phyloP scores from a whole-genome alignment of 1,140 invertebrate genomes.

The Drosophila pseudoobscura region DNA sequence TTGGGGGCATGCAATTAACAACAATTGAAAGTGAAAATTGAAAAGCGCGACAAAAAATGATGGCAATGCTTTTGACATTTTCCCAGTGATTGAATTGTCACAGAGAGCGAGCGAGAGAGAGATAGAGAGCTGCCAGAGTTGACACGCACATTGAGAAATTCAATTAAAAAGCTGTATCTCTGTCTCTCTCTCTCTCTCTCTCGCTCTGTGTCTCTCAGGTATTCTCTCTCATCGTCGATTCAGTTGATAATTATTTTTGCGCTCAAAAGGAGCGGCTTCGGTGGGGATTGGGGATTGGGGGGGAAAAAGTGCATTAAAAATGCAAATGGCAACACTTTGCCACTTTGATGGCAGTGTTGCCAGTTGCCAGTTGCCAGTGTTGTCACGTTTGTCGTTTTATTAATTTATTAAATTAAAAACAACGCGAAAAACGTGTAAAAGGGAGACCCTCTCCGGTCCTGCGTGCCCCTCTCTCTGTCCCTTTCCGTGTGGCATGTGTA shows the following conservation, averaged over 20 bases:
- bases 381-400: conserved; percentile 80
- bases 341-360: conserved; percentile 73
- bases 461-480: conserved; percentile 3
- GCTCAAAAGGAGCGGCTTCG: conserved; percentile 41
- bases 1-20: conserved; percentile 56
- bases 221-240: conserved; percentile 70
- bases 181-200: background rate
- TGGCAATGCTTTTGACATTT: conserved; percentile 19
- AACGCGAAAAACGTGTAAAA: conserved; percentile 25
- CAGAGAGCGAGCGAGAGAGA: conserved; percentile 9
- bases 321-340: conserved; percentile 82
- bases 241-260: conserved; percentile 82
- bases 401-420: conserved; percentile 81
- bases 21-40: conserved; percentile 70
- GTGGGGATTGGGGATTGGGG: background rate
- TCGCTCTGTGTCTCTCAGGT: conserved; percentile 29
- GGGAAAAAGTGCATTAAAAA: conserved; percentile 75
- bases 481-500: conserved; percentile 56
- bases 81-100: conserved; percentile 41
- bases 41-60: too few species aligned
- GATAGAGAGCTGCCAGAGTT: conserved; percentile 53
- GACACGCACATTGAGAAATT: conserved; percentile 73
- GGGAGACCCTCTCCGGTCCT: background rate
- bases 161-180: conserved; percentile 57
- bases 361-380: conserved; percentile 71